phyloP scores from a whole-genome alignment of 2,888 invertebrate genomes.

The Phymatocera aterrima region DNA sequence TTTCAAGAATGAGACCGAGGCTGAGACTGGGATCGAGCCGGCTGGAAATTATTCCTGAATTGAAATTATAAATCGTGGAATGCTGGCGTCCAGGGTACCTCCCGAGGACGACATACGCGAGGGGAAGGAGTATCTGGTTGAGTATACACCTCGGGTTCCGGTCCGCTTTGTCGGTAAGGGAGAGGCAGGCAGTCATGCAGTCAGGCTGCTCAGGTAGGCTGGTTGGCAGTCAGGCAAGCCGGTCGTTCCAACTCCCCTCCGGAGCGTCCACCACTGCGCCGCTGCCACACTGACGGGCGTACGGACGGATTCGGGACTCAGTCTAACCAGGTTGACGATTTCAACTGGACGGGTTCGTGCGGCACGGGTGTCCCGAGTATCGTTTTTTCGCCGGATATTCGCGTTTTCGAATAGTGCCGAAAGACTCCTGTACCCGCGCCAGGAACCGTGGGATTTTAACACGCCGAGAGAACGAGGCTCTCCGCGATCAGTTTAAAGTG shows the following conservation, averaged over 20 bases:
- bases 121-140: constrained; percentile 7
- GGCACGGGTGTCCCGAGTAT: not conserved
- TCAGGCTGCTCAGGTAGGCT: constrained; percentile 43
- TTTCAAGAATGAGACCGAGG: not conserved
- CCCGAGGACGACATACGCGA: not conserved
- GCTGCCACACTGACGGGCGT: constrained; percentile 38
- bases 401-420: not conserved
- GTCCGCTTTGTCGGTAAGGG: constrained; percentile 47
- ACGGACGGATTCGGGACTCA: constrained; percentile 41
- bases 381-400: not conserved
- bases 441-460: too few relatives aligned
- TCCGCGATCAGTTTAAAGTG: too few relatives aligned
- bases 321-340: constrained; percentile 43
- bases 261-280: constrained; percentile 31
- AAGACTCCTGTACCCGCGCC: too few relatives aligned
- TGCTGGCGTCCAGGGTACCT: constrained; percentile 1
- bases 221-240: constrained; percentile 41
- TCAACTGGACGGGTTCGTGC: constrained; percentile 17
- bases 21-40: not conserved
- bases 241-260: constrained; percentile 40
- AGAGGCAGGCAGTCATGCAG: constrained; percentile 38
- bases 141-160: constrained; percentile 47
- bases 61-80: not conserved
- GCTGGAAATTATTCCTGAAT: not conserved
- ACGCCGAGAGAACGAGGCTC: too few relatives aligned